Conservation (phyloP, 2,888 invertebrate species). For the Apamea sordens region DNA sequence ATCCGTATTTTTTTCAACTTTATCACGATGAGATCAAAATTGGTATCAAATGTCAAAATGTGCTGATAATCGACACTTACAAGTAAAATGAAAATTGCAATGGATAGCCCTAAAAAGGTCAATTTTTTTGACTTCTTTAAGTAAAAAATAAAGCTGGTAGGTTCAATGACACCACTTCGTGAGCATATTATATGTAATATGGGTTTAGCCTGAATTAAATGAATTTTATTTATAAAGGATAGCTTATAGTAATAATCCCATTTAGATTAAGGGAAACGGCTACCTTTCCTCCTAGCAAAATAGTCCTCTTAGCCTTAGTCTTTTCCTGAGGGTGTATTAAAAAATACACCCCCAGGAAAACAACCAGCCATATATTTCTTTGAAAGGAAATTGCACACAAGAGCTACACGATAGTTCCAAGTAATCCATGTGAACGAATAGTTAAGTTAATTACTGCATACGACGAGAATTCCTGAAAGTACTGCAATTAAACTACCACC, state of each 20-base stretch:
- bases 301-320: too few species aligned
- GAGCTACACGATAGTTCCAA: constrained; percentile 20
- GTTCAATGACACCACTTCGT: background rate
- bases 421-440: constrained; percentile 30
- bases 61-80: background rate
- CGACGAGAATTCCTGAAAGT: constrained; percentile 27
- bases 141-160: background rate
- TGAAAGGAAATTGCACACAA: constrained; percentile 25
- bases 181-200: too few species aligned
- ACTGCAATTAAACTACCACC: constrained; percentile 37
- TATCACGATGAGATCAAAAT: background rate
- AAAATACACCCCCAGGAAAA: background rate
- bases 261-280: background rate
- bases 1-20: background rate
- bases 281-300: background rate
- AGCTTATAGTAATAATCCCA: background rate
- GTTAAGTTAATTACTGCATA: constrained; percentile 34
- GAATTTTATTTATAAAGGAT: background rate
- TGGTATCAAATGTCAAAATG: background rate
- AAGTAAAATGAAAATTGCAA: background rate
- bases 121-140: background rate
- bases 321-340: too few species aligned
- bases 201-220: background rate
- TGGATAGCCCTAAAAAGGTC: background rate
- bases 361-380: background rate